phyloP scores from a whole-genome alignment of 2,888 invertebrate species.

The Drosophila meridiana region DNA sequence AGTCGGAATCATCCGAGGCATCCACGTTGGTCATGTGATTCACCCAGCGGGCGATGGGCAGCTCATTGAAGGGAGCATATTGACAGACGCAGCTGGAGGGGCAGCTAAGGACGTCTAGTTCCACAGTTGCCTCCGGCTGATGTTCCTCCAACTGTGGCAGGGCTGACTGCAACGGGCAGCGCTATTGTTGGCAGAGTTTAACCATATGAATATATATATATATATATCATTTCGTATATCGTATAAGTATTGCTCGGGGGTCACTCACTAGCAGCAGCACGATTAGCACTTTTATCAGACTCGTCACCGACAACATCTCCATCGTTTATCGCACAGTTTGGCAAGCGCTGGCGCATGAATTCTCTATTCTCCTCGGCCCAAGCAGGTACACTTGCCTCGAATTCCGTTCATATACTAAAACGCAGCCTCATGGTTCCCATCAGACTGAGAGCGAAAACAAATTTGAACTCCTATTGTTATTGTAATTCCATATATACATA shows the following conservation, averaged over 20 bases:
- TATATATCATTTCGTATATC: not conserved
- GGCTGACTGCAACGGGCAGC: constrained; percentile 27
- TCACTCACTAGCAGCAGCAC: constrained; percentile 51
- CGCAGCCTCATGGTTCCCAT: constrained; percentile 33
- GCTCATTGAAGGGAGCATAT: constrained; percentile 86
- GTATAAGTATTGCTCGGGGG: not conserved
- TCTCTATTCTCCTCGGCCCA: constrained; percentile 7
- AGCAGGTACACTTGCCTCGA: constrained; percentile 42
- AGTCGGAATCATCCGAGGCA: constrained; percentile 83
- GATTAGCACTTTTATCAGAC: constrained; percentile 34
- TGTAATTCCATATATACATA: constrained; percentile 10
- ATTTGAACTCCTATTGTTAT: constrained; percentile 43
- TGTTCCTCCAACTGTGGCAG: constrained; percentile 27
- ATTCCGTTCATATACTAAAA: constrained; percentile 58
- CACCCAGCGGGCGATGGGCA: constrained; percentile 86
- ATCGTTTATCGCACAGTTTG: constrained; percentile 32
- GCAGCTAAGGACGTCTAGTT: constrained; percentile 82
- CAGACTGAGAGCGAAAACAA: constrained; percentile 41
- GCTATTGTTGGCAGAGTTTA: constrained; percentile 21
- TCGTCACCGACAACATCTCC: constrained; percentile 17
- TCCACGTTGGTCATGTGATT: constrained; percentile 77
- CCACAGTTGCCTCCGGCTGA: constrained; percentile 42
- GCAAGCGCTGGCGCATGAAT: constrained; percentile 19
- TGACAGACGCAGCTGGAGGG: constrained; percentile 87
- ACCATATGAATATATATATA: constrained; percentile 5